Evolutionary conservation across 2,797 vertebrate genomes (phyloP), one percentile per base, ranked within the genome.

Genomic region (Enteromius mattozi): DNA sequence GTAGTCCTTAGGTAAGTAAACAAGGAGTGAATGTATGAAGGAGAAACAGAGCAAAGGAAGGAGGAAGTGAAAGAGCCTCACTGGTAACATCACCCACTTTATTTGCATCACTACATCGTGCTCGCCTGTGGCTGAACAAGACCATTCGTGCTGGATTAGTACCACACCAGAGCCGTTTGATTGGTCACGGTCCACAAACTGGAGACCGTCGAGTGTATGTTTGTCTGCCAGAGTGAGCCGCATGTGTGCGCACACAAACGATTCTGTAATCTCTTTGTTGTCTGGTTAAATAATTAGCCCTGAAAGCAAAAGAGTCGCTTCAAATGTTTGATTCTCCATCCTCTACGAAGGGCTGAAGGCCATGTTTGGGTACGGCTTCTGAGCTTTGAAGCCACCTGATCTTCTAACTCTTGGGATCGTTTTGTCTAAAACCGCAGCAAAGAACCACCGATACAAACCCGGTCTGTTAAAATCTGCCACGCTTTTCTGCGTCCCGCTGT

Each of bases 281-380:
- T 84, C 66, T 79, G 82, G 82, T 79, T 84, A 79, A 84, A 84
- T 79, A 84, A 84, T 84, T 79, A 84, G 82, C 82, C 82, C 82
- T 84, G 40, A 69, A 70, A 84, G 82, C 82, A 70, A 59, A 71
- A 71, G 75, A 61, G 49, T 78, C 21, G 66, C 75, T 70, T 68
- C 74, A 78, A 83, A 84, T 19, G 12, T 72, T 78, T 79, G 54
- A 61, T 61, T 84, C 16, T 84, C 74, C 47, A 27, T 83, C 65
- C 61, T 83, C 35, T n/a, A 37, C 35, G 3, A 69, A 78, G 82
- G 82, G 75, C 82, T 84, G 82, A 84, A 84, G 82, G 82, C 82
- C 82, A 78, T 84, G 75, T 84, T 78, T 84, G 65, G 75, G 75
- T 71, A 78, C 51, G 14, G 82, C 75, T 70, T 69, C 65, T 70